Evolutionary conservation across 2,888 invertebrate species (phyloP).

Genomic region (Aquatica leii): DNA sequence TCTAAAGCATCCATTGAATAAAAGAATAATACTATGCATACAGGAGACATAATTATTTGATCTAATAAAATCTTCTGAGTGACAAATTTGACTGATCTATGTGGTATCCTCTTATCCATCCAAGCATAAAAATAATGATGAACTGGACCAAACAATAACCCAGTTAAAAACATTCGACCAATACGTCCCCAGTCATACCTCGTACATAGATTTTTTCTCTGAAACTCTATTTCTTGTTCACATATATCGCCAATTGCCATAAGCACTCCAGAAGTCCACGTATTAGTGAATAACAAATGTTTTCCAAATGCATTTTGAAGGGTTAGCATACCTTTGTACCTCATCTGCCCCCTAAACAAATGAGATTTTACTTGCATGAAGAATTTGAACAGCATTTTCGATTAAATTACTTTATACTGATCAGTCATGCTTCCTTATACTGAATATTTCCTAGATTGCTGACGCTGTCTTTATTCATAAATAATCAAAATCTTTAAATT

Average conservation of each 20-base stretch:
- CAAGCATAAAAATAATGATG: slow-evolving; percentile 87
- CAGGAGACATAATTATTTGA: slow-evolving; percentile 77
- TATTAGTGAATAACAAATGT: slow-evolving; percentile 81
- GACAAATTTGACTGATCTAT: slow-evolving; percentile 66
- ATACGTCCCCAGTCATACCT: slow-evolving; percentile 70
- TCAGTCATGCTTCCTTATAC: too few species aligned
- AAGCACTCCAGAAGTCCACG: slow-evolving; percentile 77
- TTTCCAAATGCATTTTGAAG: slow-evolving; percentile 67
- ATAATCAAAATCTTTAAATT: too few species aligned
- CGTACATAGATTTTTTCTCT: slow-evolving; percentile 57
- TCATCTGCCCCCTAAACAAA: background rate
- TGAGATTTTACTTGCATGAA: background rate
- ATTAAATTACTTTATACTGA: too few species aligned
- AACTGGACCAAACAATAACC: slow-evolving; percentile 79
- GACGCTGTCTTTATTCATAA: too few species aligned
- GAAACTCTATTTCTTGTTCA: slow-evolving; percentile 80
- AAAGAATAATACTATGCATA: slow-evolving; percentile 83
- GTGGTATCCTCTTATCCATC: slow-evolving; percentile 74
- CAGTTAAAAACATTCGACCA: slow-evolving; percentile 82
- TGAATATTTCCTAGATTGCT: too few species aligned
- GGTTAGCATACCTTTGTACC: background rate
- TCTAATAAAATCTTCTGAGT: slow-evolving; percentile 74
- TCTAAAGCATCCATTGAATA: slow-evolving; percentile 82
- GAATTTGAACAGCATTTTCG: background rate
- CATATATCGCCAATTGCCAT: slow-evolving; percentile 81